Evolutionary conservation across 2,797 vertebrate species (phyloP).

Genomic region (Acrossocheilus wenchowensis): DNA sequence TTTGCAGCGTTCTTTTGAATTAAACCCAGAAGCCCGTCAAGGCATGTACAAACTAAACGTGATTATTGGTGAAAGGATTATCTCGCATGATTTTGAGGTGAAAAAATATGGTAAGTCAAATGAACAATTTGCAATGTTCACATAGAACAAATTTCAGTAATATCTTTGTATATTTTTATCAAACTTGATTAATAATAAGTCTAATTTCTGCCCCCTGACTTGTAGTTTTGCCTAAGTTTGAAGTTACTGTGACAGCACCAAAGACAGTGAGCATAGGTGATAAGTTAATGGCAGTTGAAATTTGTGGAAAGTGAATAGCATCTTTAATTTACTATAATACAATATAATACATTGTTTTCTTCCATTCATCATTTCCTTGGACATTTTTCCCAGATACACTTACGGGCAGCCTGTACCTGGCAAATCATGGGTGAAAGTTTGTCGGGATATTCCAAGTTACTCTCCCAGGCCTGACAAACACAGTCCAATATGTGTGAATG

Average conservation of each 20-base stretch:
- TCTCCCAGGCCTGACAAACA: too few species aligned
- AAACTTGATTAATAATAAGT: background rate
- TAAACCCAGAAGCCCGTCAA: conserved; percentile 49
- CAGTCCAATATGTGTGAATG: too few species aligned
- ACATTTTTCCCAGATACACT: conserved; percentile 43
- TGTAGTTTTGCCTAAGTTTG: conserved; percentile 59
- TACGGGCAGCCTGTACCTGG: conserved; percentile 55
- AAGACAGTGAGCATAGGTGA: conserved; percentile 29
- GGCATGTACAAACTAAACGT: conserved; percentile 30
- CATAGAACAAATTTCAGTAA: background rate
- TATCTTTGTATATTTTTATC: too few species aligned
- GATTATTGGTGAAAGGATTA: background rate
- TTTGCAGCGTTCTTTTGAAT: conserved; percentile 48
- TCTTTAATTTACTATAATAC: background rate
- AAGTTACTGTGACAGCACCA: conserved; percentile 41
- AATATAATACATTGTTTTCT: too few species aligned
- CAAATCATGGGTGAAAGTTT: conserved; percentile 43
- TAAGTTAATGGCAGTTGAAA: conserved; percentile 23
- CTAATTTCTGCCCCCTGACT: background rate
- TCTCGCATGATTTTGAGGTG: conserved; percentile 40
- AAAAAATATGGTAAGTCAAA: conserved; percentile 55
- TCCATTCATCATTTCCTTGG: background rate
- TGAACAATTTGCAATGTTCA: background rate
- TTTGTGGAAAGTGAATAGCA: conserved; percentile 55
- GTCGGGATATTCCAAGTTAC: background rate